Base-by-base conservation (phyloP, 2,797 vertebrate species). In the Oryzias dopingdopingensis region DNA sequence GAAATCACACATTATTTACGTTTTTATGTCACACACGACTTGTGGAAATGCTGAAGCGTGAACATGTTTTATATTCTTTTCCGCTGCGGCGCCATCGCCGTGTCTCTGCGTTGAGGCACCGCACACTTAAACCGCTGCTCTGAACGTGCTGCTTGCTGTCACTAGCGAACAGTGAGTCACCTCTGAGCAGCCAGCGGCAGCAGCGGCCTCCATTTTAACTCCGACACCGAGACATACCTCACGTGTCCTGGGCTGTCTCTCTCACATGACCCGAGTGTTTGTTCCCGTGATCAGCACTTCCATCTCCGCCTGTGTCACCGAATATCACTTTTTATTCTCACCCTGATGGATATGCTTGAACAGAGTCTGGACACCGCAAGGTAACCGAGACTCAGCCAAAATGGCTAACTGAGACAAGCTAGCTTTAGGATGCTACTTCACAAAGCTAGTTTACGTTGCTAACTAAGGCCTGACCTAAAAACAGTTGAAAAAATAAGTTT, bases 221-320 rank as follows among this genome's bases (percentile, higher is more conserved):
- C 13, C 77, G 70, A 79, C 83, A 61, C 86, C 81, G 91, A 88
- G 88, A 86, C 79, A 51, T 74, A 59, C 91, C 94, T 94, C 92
- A 92, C 90, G 88, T 91, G 89, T 91, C 87, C 86, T 80, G 87
- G 86, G 83, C 85, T 74, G 86, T 89, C 87, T 90, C 81, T 88
- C 93, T 94, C 94, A 95, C 94, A 94, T 96, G 95, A 95, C 94
- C 93, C 88, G 90, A 91, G 91, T 95, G 94, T 95, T 95, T 96
- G 95, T 95, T 93, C 95, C 93, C 93, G 93, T 95, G 95, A 96
- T 95, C 94, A 94, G 74, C 90, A 84, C 87, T 85, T 88, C 88
- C 90, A 90, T 88, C 86, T 80, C 83, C 77, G 74, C 77, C 83
- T 70, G 80, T 74, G 80, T 81, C 83, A 85, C 76, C 61, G 83